These are phyloP conservation scores for Rhogogaster chlorosoma DNA, from an alignment of 2,888 invertebrate genomes.

Conservation along the genomic window DNA sequence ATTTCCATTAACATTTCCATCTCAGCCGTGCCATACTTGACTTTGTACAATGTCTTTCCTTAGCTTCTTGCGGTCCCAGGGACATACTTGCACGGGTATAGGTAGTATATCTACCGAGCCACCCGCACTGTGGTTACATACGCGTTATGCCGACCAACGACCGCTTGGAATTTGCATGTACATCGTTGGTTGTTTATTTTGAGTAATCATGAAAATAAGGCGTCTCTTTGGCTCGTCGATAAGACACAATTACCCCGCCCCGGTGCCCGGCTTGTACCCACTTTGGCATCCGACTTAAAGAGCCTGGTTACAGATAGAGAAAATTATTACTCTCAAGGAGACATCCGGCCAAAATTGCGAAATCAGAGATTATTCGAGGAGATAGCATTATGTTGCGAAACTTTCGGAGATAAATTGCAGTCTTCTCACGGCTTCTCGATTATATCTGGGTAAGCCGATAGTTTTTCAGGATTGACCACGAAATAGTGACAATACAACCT, in stretches of 20 bases:
- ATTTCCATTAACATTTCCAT: slow-evolving; percentile 32
- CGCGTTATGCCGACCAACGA: slow-evolving; percentile 6
- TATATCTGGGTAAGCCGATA: neutral
- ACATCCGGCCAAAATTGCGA: neutral
- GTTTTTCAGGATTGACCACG: too few relatives aligned
- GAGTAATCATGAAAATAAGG: slow-evolving; percentile 38
- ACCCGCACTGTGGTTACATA: slow-evolving; percentile 22
- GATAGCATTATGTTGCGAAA: neutral
- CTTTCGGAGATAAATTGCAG: neutral
- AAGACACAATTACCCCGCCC: slow-evolving; percentile 33
- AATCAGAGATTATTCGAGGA: neutral
- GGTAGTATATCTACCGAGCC: neutral
- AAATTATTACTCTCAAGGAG: slow-evolving; percentile 9
- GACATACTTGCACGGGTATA: slow-evolving; percentile 22
- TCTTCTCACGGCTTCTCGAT: neutral
- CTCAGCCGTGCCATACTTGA: slow-evolving; percentile 6
- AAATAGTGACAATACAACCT: too few relatives aligned
- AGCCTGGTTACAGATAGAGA: neutral
- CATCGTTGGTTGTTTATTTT: slow-evolving; percentile 24
- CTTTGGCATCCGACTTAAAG: neutral
- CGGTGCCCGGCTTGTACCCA: neutral
- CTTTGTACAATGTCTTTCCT: slow-evolving; percentile 18
- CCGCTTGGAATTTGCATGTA: slow-evolving; percentile 4
- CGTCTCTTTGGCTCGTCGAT: slow-evolving; percentile 19
- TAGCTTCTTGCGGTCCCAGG: slow-evolving; percentile 7